A percentile compares a stretch with the other conserved stretches of the same genome.
Conservation (phyloP, 1,140 invertebrate species). For the Drosophila orena region DNA sequence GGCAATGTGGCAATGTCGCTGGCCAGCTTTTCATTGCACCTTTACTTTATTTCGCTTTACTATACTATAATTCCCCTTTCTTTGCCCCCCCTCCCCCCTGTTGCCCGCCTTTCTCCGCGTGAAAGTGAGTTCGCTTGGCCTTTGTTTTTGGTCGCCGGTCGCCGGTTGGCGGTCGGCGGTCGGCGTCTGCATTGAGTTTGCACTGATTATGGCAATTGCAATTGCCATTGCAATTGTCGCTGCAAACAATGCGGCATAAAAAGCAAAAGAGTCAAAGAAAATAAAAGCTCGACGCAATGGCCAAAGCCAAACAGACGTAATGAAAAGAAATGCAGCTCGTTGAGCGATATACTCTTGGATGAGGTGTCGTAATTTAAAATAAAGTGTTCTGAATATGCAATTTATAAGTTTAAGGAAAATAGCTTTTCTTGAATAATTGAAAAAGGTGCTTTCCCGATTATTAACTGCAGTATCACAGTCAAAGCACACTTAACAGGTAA, state of each 20-base stretch:
- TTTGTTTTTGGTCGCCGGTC: conserved; percentile 51
- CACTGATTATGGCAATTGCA: conserved; percentile 81
- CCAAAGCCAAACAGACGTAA: conserved; percentile 69
- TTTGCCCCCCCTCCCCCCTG: background rate
- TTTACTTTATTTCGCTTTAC: background rate
- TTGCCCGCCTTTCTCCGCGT: background rate
- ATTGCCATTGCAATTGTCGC: conserved; percentile 58
- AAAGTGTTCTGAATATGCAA: background rate
- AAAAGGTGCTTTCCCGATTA: too few relatives aligned
- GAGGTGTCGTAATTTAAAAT: conserved; percentile 1
- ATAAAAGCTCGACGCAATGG: conserved; percentile 62
- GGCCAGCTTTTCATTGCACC: conserved; percentile 65
- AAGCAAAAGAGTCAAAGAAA: conserved; percentile 45
- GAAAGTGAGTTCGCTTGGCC: conserved; percentile 64
- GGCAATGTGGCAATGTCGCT: conserved; percentile 69
- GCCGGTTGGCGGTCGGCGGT: conserved; percentile 33
- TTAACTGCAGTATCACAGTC: too few relatives aligned
- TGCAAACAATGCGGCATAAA: conserved; percentile 73
- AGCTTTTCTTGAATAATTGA: background rate
- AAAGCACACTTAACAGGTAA: too few relatives aligned
- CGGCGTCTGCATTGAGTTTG: conserved; percentile 52
- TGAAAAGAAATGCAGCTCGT: conserved; percentile 63
- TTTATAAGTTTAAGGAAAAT: background rate
- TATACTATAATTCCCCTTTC: background rate
- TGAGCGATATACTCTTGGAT: conserved; percentile 4